These are phyloP conservation scores for Polymixis flavicincta DNA, from an alignment of 2,888 invertebrate species.

Conservation along the genomic window DNA sequence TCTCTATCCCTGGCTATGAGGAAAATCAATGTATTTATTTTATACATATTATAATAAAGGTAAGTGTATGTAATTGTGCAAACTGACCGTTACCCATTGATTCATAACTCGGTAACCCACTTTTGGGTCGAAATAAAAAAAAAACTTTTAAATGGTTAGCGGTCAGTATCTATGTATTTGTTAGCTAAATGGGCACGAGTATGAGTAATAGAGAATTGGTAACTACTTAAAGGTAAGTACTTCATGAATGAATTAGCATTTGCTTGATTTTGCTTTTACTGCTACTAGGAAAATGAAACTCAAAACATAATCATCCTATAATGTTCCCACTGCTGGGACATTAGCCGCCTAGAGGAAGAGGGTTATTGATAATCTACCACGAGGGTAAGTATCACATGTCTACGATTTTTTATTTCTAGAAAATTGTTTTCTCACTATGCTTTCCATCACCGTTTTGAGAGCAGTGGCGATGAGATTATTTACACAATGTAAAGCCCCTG, in stretches of 20 bases:
- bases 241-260: neutral
- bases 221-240: neutral
- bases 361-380: no score
- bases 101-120: conserved; percentile 37
- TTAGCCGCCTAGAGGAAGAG: no score
- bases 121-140: neutral
- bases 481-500: no score
- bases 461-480: no score
- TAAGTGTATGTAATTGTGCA: conserved; percentile 12
- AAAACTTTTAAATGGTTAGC: neutral
- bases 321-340: no score
- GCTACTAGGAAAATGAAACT: neutral
- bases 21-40: conserved; percentile 26
- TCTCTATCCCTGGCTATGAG: conserved; percentile 9
- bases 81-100: conserved; percentile 38
- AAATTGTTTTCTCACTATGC: no score
- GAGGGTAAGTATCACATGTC: no score
- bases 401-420: no score
- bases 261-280: neutral
- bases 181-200: neutral
- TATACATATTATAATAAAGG: neutral
- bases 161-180: neutral
- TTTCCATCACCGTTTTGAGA: no score
- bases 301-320: neutral
- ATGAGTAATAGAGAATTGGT: conserved; percentile 16